Conservation (phyloP, 2,888 invertebrate genomes). For the Parthenolecanium corni region DNA sequence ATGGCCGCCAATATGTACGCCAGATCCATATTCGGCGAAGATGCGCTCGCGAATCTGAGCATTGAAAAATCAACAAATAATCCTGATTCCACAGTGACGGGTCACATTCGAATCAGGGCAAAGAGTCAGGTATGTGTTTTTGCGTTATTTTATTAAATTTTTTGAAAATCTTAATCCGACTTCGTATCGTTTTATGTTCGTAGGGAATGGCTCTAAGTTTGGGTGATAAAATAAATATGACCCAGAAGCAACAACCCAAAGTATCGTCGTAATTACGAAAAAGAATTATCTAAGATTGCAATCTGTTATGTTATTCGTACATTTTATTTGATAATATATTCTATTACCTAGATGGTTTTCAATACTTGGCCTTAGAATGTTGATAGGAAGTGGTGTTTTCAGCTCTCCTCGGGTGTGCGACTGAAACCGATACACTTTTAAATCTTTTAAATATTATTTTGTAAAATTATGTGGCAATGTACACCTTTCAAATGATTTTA, state of each 20-base stretch:
- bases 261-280: not conserved
- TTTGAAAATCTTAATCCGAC: not conserved
- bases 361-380: too few relatives aligned
- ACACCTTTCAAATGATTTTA: too few relatives aligned
- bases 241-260: conserved; percentile 51
- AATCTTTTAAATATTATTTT: too few relatives aligned
- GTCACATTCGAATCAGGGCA: conserved; percentile 94
- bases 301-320: not conserved
- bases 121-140: conserved; percentile 76
- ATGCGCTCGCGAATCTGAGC: conserved; percentile 96
- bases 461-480: too few relatives aligned
- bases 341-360: too few relatives aligned
- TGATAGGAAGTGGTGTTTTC: too few relatives aligned
- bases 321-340: not conserved
- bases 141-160: not conserved
- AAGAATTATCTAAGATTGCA: not conserved
- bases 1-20: conserved; percentile 99
- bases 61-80: conserved; percentile 90
- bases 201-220: conserved; percentile 97
- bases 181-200: conserved; percentile 36
- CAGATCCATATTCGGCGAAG: conserved; percentile 94
- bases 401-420: too few relatives aligned
- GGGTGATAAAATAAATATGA: conserved; percentile 94
- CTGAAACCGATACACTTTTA: too few relatives aligned
- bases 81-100: conserved; percentile 76